Conservation (phyloP, 2,113 vertebrate species). For the Elephas maximus region DNA sequence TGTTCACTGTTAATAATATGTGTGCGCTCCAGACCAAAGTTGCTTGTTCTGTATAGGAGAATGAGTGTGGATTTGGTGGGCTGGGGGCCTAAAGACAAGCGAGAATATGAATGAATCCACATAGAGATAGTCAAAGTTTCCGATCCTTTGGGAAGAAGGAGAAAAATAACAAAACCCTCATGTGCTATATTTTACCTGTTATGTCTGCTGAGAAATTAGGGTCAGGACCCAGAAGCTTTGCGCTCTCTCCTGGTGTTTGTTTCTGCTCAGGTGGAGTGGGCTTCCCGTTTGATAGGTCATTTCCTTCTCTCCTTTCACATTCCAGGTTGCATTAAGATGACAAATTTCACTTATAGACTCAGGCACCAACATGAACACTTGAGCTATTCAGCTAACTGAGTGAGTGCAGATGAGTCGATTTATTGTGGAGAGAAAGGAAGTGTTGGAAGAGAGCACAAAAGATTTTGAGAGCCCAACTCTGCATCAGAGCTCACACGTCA, state of each 20-base stretch:
- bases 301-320: conserved; percentile 74
- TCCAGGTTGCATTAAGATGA: conserved; percentile 78
- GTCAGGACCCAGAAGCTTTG: conserved; percentile 76
- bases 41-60: neutral
- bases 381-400: conserved; percentile 63
- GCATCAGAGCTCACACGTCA: neutral
- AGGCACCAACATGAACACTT: conserved; percentile 36
- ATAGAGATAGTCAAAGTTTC: conserved; percentile 55
- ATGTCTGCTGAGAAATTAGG: conserved; percentile 75
- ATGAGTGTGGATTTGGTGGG: neutral
- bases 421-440: conserved; percentile 15
- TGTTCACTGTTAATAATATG: neutral
- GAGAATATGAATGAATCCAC: conserved; percentile 57
- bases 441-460: neutral
- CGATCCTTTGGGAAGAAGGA: conserved; percentile 64
- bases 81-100: neutral
- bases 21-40: neutral
- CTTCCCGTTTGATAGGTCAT: conserved; percentile 71
- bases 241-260: conserved; percentile 68
- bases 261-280: conserved; percentile 60
- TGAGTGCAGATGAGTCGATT: conserved; percentile 67
- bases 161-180: conserved; percentile 59
- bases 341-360: conserved; percentile 59
- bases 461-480: neutral
- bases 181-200: conserved; percentile 68